Conservation (phyloP, 2,797 vertebrate genomes). For the Tadarida brasiliensis region DNA sequence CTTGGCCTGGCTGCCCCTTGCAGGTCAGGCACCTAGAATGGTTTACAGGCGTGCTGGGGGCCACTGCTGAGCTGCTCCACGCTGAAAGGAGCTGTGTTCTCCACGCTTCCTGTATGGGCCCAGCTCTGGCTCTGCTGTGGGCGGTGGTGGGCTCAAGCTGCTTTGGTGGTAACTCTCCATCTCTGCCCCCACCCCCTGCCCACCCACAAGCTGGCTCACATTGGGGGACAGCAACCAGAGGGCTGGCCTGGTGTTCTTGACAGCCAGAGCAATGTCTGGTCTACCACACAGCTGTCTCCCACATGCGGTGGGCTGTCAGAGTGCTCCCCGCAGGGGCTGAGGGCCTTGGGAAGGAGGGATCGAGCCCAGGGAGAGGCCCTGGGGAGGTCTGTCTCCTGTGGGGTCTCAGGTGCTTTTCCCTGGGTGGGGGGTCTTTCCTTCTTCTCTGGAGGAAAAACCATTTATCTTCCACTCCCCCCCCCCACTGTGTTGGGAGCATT, state of each 20-base stretch:
- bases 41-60: constrained; percentile 13
- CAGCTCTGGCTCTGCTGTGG: constrained; percentile 30
- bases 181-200: neutral
- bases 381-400: constrained; percentile 56
- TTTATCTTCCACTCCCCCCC: neutral
- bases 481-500: constrained; percentile 59
- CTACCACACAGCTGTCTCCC: constrained; percentile 8
- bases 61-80: neutral
- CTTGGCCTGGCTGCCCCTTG: constrained; percentile 5
- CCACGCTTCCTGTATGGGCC: constrained; percentile 6
- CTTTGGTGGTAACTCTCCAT: constrained; percentile 40
- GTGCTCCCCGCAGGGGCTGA: neutral
- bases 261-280: constrained; percentile 9
- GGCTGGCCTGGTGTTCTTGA: constrained; percentile 21
- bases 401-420: constrained; percentile 49
- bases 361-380: neutral
- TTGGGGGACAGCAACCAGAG: constrained; percentile 34
- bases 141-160: constrained; percentile 60
- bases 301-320: neutral
- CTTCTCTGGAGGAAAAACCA: constrained; percentile 41
- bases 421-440: neutral
- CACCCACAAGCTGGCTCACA: constrained; percentile 48
- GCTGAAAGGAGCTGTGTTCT: constrained; percentile 20
- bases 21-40: constrained; percentile 15
- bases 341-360: neutral